Base-by-base conservation (phyloP, 2,888 invertebrate species). In the Cantharis flavilabris region DNA sequence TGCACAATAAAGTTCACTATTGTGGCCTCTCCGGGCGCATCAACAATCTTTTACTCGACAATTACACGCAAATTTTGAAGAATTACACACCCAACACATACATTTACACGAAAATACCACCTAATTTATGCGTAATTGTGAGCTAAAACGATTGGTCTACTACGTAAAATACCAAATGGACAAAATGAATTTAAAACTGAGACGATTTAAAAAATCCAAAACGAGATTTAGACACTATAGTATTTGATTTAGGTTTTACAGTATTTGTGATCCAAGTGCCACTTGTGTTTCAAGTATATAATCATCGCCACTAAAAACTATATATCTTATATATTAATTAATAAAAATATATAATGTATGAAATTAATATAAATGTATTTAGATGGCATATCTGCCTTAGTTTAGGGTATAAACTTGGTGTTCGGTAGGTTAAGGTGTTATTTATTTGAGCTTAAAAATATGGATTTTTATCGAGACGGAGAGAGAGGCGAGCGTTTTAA, bases 241-340 rank as follows among this genome's bases (percentile, higher is more conserved):
- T 86, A 86, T 87, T 87, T 87, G 85, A 86, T 82, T 91, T 91
- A 92, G 92, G 91, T 90, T 92, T 91, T 91, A 92, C 92, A 92
- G 92, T 92, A 92, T 92, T 93, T 93, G 93, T 93, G 93, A 93
- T 92, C 91, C 91, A 92, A 92, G 93, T 93, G 93, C 93, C 93
- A 93, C 93, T 92, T 92, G 92, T 92, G 92, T 92, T 92, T 92
- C 91, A 92, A 92, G 88, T 89, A 88, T 86, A 87, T 86, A 86
- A 86, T 87, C 86, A 85, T 85, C 91, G 89, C 77, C 79, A 79
- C 79, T 79, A 77, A 79, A 49, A 84, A 87, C 85, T 87, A 87
- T 88, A 88, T 87, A 87, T 88, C 85, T 86, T 86, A 87, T 86
- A 86, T 85, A 87, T 82, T 82, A 82, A 84, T 81, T 83, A 84